These are phyloP conservation scores for Amphiprion clarkii DNA, from an alignment of 2,797 vertebrate genomes.

Conservation along the genomic window DNA sequence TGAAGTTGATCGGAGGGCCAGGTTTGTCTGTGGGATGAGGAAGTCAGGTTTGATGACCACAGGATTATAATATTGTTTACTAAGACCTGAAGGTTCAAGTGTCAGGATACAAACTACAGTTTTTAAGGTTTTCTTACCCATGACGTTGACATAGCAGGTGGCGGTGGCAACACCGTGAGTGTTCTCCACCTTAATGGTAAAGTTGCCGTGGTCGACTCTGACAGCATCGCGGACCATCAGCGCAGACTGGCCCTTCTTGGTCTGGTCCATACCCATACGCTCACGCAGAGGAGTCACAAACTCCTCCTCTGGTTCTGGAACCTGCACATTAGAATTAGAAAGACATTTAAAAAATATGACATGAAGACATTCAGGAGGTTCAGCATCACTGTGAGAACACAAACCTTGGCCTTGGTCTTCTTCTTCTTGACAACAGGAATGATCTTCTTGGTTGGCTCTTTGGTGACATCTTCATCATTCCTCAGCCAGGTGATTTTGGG, in stretches of 20 bases:
- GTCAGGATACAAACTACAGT: neutral
- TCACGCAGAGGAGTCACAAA: constrained; percentile 90
- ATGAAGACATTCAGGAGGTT: neutral
- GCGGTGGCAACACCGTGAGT: constrained; percentile 92
- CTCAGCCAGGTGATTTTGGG: constrained; percentile 94
- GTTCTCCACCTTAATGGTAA: constrained; percentile 94
- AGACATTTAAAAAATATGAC: neutral
- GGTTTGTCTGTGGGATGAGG: constrained; percentile 88
- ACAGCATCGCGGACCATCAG: constrained; percentile 91
- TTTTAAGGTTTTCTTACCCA: constrained; percentile 83
- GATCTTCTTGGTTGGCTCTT: constrained; percentile 90
- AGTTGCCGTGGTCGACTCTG: constrained; percentile 91
- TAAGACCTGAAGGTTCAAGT: neutral
- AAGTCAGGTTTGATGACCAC: neutral
- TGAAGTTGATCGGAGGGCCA: constrained; percentile 91
- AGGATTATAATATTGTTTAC: too few relatives aligned
- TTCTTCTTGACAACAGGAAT: constrained; percentile 83
- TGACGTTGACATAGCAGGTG: constrained; percentile 92
- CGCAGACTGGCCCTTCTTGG: constrained; percentile 87
- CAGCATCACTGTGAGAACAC: neutral
- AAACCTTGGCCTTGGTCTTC: constrained; percentile 80
- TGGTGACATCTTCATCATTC: constrained; percentile 91
- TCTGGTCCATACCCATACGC: constrained; percentile 92
- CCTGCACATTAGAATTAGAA: constrained; percentile 51
- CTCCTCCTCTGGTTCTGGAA: constrained; percentile 88